Evolutionary conservation across 2,797 vertebrate species (phyloP).

Genomic region (Calcarius lapponicus): DNA sequence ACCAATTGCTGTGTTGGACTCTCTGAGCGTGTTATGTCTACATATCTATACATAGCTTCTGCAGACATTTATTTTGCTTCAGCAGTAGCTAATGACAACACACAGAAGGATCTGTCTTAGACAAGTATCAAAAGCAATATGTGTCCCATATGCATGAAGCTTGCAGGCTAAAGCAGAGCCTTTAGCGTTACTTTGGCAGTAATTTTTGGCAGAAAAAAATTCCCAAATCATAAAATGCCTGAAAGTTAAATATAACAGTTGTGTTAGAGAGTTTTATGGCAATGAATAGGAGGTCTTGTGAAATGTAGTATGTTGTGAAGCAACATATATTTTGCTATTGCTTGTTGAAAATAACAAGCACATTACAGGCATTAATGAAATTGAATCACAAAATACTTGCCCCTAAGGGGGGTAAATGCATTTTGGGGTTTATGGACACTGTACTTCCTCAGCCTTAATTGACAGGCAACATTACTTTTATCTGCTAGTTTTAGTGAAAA

Average conservation of each 20-base stretch:
- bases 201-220: not conserved
- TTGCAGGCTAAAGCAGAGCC: not conserved
- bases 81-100: constrained; percentile 46
- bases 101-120: constrained; percentile 32
- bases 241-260: not conserved
- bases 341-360: not conserved
- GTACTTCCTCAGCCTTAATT: not conserved
- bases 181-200: not conserved
- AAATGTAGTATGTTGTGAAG: not conserved
- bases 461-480: not conserved
- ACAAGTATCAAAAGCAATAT: constrained; percentile 35
- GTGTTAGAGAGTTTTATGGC: not conserved
- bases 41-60: not conserved
- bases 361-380: not conserved
- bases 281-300: not conserved
- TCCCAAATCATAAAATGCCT: not conserved
- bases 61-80: constrained; percentile 37
- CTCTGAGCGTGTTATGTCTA: not conserved
- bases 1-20: not conserved
- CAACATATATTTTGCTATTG: not conserved
- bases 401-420: not conserved
- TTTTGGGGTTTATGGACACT: not conserved
- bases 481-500: not conserved
- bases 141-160: not conserved
- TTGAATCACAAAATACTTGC: not conserved